Evolutionary conservation across 92 coral and sea anemone species (phyloP).

Genomic region (Parazoanthus darwini): DNA sequence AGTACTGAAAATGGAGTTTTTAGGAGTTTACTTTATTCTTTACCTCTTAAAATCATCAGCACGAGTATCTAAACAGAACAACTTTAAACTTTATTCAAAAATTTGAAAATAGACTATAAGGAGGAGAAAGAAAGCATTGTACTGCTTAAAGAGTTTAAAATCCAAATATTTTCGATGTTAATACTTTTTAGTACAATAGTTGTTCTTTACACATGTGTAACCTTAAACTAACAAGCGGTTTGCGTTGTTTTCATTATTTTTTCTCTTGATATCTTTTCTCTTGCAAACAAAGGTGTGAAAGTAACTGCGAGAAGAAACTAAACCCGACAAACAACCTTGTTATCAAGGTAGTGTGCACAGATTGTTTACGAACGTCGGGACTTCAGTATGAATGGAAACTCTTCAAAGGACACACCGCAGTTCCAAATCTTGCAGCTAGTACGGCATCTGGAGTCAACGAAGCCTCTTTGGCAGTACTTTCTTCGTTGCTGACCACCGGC

Average conservation of each 20-base stretch:
- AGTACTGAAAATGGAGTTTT: too few relatives aligned
- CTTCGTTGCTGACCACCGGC: background rate
- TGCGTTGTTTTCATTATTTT: background rate
- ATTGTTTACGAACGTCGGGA: constrained; percentile 32
- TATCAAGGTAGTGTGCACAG: constrained; percentile 35
- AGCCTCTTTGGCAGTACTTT: background rate
- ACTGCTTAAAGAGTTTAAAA: too few relatives aligned
- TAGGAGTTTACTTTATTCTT: too few relatives aligned
- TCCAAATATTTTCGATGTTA: too few relatives aligned
- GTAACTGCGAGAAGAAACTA: constrained; percentile 21
- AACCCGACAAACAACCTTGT: constrained; percentile 14
- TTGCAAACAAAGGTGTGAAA: constrained; percentile 22
- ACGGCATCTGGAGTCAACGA: constrained; percentile 9
- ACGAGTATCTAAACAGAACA: too few relatives aligned
- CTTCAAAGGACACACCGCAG: constrained; percentile 9
- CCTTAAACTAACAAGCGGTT: background rate
- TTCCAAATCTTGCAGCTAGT: constrained; percentile 14
- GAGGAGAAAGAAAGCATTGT: too few relatives aligned
- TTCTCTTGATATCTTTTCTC: background rate
- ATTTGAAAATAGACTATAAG: too few relatives aligned
- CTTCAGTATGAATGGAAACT: constrained; percentile 25
- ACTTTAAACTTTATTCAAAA: too few relatives aligned
- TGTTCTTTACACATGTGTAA: too few relatives aligned
- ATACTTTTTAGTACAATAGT: background rate
- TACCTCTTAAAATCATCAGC: too few relatives aligned